Conservation (phyloP, 1,140 invertebrate species). For the Battus philenor region DNA sequence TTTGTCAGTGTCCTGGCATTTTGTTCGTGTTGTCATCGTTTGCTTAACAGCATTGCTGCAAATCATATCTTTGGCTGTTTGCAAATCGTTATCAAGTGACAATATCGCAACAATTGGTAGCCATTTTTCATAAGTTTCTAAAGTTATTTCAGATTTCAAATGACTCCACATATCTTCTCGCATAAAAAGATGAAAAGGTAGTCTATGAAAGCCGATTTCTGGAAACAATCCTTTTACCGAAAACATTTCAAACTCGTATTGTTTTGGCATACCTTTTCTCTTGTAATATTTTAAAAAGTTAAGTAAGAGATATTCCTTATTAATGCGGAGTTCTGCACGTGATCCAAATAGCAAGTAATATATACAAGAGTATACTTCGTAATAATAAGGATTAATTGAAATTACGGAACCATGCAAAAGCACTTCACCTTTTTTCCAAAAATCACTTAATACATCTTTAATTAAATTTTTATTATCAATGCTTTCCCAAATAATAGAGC, state of each 20-base stretch:
- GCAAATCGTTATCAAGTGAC: constrained; percentile 54
- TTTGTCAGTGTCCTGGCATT: constrained; percentile 32
- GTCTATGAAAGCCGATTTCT: constrained; percentile 65
- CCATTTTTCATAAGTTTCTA: constrained; percentile 71
- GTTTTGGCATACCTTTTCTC: constrained; percentile 61
- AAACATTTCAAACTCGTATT: constrained; percentile 72
- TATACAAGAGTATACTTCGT: constrained; percentile 70
- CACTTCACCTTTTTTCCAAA: constrained; percentile 71
- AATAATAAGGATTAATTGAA: constrained; percentile 71
- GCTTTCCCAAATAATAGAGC: constrained; percentile 57
- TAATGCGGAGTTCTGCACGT: constrained; percentile 34
- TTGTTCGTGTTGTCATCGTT: constrained; percentile 67
- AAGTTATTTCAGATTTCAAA: constrained; percentile 70
- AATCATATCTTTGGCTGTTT: constrained; percentile 70
- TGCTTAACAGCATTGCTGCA: constrained; percentile 73
- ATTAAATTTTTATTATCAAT: constrained; percentile 60
- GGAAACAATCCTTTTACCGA: constrained; percentile 71
- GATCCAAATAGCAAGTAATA: constrained; percentile 51
- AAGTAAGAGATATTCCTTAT: constrained; percentile 65
- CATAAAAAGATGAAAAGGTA: constrained; percentile 71
- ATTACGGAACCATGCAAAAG: constrained; percentile 60
- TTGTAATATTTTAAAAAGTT: constrained; percentile 67
- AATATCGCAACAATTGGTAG: constrained; percentile 61
- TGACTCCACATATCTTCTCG: constrained; percentile 71
- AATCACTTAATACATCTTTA: constrained; percentile 58